These are phyloP conservation scores for Cybosia mesomella DNA, from an alignment of 2,888 invertebrate genomes.

Conservation along the genomic window DNA sequence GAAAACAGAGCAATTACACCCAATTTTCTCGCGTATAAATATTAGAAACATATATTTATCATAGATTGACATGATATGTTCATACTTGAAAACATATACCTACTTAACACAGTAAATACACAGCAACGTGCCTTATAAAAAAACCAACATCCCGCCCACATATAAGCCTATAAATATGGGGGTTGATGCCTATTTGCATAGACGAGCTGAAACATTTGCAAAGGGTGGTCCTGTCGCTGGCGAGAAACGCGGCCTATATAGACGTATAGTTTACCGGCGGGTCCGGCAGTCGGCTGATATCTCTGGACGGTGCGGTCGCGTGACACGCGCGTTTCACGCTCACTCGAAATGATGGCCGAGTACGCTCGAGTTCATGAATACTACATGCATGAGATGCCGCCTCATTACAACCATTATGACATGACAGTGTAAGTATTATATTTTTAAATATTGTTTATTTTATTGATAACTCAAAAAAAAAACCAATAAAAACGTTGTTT, in stretches of 20 bases:
- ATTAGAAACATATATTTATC: no score
- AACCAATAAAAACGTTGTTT: background rate
- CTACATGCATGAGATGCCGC: slow-evolving; percentile 67
- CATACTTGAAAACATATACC: no score
- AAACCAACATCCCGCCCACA: background rate
- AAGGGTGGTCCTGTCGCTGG: slow-evolving; percentile 12
- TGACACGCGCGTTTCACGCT: slow-evolving; percentile 20
- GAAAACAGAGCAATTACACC: no score
- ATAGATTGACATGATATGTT: no score
- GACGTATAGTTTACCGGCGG: slow-evolving; percentile 13
- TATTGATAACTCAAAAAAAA: background rate
- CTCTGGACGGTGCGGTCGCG: slow-evolving; percentile 48
- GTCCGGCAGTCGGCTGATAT: slow-evolving; percentile 41
- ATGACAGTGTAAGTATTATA: slow-evolving; percentile 63
- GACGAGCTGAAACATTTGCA: background rate
- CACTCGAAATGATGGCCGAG: slow-evolving; percentile 62
- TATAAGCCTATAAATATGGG: background rate
- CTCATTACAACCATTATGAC: slow-evolving; percentile 59
- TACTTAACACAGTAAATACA: background rate
- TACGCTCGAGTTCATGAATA: slow-evolving; percentile 65
- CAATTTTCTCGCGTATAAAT: no score
- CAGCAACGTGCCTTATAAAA: background rate
- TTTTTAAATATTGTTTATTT: background rate
- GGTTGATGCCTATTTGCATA: background rate
- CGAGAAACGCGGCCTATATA: background rate